Evolutionary conservation across 2,797 vertebrate genomes (phyloP), one percentile per base, ranked within the genome.

Genomic region (Bovichtus diacanthus): DNA sequence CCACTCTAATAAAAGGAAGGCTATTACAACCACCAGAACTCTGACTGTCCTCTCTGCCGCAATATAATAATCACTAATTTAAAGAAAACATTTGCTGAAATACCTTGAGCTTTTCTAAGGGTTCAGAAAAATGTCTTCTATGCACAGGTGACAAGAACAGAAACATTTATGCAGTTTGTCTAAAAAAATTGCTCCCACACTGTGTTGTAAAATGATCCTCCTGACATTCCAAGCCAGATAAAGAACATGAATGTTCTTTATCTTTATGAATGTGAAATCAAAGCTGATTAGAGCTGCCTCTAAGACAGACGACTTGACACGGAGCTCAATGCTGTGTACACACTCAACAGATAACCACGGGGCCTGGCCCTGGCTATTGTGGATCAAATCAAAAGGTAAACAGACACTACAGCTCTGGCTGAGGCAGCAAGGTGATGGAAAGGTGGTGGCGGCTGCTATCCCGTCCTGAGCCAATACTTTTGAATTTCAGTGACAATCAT

Each of bases 351-450:
- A 87, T 91, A 82, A 91, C 81, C 82, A 51, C 43, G 0, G 66
- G 66, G 66, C 55, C 25, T 66, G 76, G 87, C 80, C 82, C 73
- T 63, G 70, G 70, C 82, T 65, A 73, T 38, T 54, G 75, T n/a
- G 49, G 88, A 75, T 90, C 79, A 83, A 71, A 86, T 88, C 76
- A 70, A 73, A 89, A 70, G 62, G 74, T 83, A 87, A 90, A 92
- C 76, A 81, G 68, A 80, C 49, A 21, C 29, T 18, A 4, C 25
- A n/a, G 71, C 54, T 21, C 27, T 6, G 6, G 53, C 46, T 19
- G 69, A 68, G 62, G 44, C 47, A 36, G 9, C 4, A 11, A 19
- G 16, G 29, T 10, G 43, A 27, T 21, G 41, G 46, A 34, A 6
- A n/a, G 67, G 53, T 8, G 53, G 41, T 13, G 46, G 3, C 10